These are phyloP conservation scores for Cirrhinus mrigala DNA, from an alignment of 2,797 vertebrate species.

Conservation along the genomic window DNA sequence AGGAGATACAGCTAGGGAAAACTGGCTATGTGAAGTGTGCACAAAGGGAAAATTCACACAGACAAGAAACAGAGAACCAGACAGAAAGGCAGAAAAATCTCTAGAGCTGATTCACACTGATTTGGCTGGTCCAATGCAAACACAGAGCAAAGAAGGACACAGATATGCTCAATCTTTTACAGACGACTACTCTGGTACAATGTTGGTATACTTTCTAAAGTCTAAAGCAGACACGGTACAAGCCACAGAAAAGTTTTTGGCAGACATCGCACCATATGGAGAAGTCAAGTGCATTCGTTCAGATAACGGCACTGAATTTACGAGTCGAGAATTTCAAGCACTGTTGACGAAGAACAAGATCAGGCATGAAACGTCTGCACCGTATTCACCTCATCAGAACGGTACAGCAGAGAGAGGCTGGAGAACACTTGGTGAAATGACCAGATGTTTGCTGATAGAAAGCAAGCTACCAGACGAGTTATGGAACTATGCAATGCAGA, in stretches of 20 bases:
- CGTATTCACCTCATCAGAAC: conserved; percentile 53
- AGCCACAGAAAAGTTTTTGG: conserved; percentile 30
- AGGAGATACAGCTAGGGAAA: not conserved
- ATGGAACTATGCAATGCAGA: conserved; percentile 13
- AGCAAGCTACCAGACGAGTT: conserved; percentile 11
- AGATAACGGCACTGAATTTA: conserved; percentile 53
- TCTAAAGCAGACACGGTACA: conserved; percentile 33
- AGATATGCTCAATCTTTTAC: not conserved
- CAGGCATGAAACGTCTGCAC: conserved; percentile 26
- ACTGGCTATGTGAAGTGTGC: too few relatives aligned
- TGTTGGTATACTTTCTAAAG: conserved; percentile 36
- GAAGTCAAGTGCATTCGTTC: conserved; percentile 29
- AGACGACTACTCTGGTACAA: not conserved
- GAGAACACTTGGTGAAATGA: conserved; percentile 5
- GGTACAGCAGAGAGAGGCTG: conserved; percentile 44
- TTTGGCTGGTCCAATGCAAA: not conserved
- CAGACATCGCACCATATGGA: conserved; percentile 21
- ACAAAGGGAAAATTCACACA: not conserved
- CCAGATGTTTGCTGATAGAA: conserved; percentile 2
- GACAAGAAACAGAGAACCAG: not conserved
- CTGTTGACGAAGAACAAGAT: conserved; percentile 9
- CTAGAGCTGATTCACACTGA: not conserved
- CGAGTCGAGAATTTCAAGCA: not conserved
- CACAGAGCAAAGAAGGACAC: not conserved
- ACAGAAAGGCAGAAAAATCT: not conserved